phyloP scores from a whole-genome alignment of 2,888 invertebrate genomes.

The Lamellibrachia columna region DNA sequence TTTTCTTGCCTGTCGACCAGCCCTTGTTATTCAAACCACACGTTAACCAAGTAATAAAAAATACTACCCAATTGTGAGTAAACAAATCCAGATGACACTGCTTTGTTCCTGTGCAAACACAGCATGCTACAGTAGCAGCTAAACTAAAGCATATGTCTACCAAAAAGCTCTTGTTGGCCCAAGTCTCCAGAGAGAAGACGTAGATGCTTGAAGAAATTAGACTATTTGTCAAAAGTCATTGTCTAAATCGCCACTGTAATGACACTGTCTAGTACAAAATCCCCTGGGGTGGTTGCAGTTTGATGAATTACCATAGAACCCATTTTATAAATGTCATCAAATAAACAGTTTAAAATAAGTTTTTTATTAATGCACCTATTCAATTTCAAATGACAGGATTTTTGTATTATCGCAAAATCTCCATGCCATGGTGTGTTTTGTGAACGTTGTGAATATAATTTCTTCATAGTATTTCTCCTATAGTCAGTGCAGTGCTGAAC shows the following conservation, averaged over 20 bases:
- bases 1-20: background rate
- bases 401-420: background rate
- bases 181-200: background rate
- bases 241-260: background rate
- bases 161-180: background rate
- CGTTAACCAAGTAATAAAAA: background rate
- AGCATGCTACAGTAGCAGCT: background rate
- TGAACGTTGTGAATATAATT: background rate
- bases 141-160: background rate
- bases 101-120: background rate
- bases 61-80: background rate
- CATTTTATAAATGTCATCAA: background rate
- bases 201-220: background rate
- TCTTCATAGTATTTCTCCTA: background rate
- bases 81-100: background rate
- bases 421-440: background rate
- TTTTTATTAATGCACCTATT: background rate
- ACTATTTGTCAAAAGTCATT: constrained; percentile 6
- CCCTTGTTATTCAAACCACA: background rate
- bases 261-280: background rate
- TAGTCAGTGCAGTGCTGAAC: background rate
- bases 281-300: background rate
- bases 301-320: background rate
- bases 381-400: background rate
- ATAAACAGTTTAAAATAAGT: background rate